phyloP scores from a whole-genome alignment of 2,113 vertebrate species.

The Chionodraco myersi region DNA sequence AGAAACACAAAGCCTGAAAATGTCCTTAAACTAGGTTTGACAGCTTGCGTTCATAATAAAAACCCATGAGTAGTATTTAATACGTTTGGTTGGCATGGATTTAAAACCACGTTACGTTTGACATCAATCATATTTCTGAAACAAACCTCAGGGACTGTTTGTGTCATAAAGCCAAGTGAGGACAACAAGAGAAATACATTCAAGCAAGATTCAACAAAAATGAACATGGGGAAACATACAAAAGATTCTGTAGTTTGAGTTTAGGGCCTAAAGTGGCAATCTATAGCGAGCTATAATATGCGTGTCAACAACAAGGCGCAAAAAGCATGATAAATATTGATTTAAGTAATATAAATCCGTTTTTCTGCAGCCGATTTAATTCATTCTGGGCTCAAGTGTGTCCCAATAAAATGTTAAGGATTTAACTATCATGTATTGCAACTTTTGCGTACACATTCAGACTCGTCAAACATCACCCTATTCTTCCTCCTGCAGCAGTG shows the following conservation, averaged over 20 bases:
- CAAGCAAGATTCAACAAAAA: not conserved
- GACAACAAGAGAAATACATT: not conserved
- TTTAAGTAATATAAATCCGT: not conserved
- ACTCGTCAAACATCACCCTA: not conserved
- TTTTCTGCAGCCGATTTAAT: not conserved
- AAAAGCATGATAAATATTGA: not conserved
- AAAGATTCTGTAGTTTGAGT: not conserved
- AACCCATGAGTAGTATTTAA: not conserved
- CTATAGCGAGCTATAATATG: not conserved
- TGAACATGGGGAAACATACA: not conserved
- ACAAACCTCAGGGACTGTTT: too few species aligned
- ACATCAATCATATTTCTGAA: not conserved
- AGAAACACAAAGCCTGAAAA: not conserved
- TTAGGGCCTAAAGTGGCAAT: not conserved
- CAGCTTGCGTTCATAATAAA: not conserved
- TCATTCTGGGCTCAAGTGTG: not conserved
- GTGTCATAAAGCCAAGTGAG: too few species aligned
- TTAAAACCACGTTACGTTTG: not conserved
- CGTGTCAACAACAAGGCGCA: not conserved
- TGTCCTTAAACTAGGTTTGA: not conserved
- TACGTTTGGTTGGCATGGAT: not conserved
- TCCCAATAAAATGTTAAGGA: not conserved
- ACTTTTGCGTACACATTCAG: not conserved
- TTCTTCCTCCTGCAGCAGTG: slow-evolving; percentile 56
- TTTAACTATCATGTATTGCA: not conserved